These are phyloP conservation scores for Coleophora flavipennella DNA, from an alignment of 2,888 invertebrate species.

Conservation along the genomic window DNA sequence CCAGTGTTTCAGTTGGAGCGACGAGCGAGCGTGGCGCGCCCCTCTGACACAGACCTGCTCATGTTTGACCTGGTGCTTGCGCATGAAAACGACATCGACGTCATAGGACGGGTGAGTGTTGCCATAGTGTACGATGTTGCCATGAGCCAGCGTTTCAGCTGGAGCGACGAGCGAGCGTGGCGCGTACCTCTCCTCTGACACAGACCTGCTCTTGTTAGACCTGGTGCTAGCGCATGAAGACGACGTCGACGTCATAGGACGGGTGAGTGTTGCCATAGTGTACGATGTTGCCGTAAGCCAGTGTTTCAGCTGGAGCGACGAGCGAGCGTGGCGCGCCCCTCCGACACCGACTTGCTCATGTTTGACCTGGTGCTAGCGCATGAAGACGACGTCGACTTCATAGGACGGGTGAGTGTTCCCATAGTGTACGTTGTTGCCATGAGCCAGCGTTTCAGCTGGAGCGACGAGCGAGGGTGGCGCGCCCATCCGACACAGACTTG, in stretches of 20 bases:
- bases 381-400: conserved; percentile 51
- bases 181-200: conserved; percentile 42
- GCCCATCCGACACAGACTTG: conserved; percentile 56
- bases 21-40: conserved; percentile 38
- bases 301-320: conserved; percentile 26
- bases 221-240: conserved; percentile 54
- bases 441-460: no score
- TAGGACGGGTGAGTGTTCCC: no score
- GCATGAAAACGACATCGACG: conserved; percentile 47
- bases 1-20: no score
- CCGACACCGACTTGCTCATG: conserved; percentile 54
- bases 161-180: conserved; percentile 30
- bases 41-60: conserved; percentile 56
- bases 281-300: no score
- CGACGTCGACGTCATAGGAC: conserved; percentile 41
- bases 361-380: conserved; percentile 56
- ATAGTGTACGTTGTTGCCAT: no score
- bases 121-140: no score
- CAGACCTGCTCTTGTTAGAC: conserved; percentile 59
- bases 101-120: conserved; percentile 34
- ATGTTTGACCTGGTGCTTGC: conserved; percentile 53
- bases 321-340: conserved; percentile 38
- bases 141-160: no score
- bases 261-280: conserved; percentile 17
- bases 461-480: conserved; percentile 33